Percentiles rank a stretch among this genome's conserved stretches.
Conservation (phyloP, 2,888 invertebrate genomes). For the Pediacus dermestoides region DNA sequence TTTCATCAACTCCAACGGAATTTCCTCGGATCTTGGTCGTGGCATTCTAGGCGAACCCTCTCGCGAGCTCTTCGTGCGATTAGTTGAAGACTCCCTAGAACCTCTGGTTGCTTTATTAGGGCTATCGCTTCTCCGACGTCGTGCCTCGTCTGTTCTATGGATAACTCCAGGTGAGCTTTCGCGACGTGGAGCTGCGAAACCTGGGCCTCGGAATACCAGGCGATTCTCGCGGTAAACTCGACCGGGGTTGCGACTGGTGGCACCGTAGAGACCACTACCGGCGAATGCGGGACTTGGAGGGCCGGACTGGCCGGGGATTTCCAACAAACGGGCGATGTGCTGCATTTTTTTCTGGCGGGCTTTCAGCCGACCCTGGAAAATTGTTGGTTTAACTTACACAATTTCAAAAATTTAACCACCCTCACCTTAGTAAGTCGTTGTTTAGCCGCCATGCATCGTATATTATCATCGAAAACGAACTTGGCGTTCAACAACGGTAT, state of each 20-base stretch:
- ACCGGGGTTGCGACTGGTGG: conserved; percentile 37
- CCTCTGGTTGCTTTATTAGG: conserved; percentile 31
- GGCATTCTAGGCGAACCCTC: conserved; percentile 71
- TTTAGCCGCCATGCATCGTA: conserved; percentile 98
- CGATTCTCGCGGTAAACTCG: conserved; percentile 42
- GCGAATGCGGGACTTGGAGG: conserved; percentile 51
- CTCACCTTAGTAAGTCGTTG: conserved; percentile 76
- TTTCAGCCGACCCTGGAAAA: conserved; percentile 75
- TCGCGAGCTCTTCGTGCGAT: conserved; percentile 54
- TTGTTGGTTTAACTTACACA: conserved; percentile 1
- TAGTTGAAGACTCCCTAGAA: conserved; percentile 31
- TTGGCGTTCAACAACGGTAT: conserved; percentile 82
- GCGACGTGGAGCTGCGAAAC: conserved; percentile 49
- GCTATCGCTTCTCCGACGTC: conserved; percentile 37
- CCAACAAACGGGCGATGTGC: conserved; percentile 87
- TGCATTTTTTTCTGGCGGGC: conserved; percentile 96
- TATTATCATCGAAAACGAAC: conserved; percentile 98
- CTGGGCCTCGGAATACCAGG: conserved; percentile 48
- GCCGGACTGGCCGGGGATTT: conserved; percentile 65
- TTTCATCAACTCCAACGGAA: conserved; percentile 75
- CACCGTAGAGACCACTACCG: conserved; percentile 39
- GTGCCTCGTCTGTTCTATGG: conserved; percentile 40
- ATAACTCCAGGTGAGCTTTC: conserved; percentile 47
- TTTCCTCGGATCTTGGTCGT: conserved; percentile 73
- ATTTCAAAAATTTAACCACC: background rate